Conservation (phyloP, 1,140 invertebrate genomes). For the Anastatus disparis region DNA sequence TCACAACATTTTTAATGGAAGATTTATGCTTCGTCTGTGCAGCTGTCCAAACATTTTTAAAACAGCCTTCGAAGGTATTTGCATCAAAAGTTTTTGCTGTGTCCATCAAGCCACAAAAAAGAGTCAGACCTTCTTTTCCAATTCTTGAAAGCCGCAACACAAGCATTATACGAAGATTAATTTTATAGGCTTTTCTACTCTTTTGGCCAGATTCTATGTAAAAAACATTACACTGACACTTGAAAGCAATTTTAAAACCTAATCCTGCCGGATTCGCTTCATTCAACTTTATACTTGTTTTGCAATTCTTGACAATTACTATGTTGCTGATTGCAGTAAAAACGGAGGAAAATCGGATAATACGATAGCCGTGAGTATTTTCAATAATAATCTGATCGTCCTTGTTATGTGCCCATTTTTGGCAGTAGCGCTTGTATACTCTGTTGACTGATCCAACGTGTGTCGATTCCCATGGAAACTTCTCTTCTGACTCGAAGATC, state of each 20-base stretch:
- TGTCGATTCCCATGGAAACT: no score
- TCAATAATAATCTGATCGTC: slow-evolving; percentile 25
- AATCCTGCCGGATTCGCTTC: slow-evolving; percentile 18
- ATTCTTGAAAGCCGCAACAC: slow-evolving; percentile 41
- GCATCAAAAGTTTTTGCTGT: no score
- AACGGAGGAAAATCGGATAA: slow-evolving; percentile 19
- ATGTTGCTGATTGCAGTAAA: slow-evolving; percentile 22
- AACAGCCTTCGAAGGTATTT: no score
- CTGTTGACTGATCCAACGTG: no score
- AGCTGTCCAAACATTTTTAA: no score
- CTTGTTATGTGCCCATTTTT: no score
- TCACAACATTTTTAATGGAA: no score
- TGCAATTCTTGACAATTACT: slow-evolving; percentile 37
- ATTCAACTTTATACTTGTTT: slow-evolving; percentile 31
- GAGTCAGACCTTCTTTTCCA: slow-evolving; percentile 27
- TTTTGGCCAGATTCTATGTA: slow-evolving; percentile 25
- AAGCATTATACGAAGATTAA: slow-evolving; percentile 39
- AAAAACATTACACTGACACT: slow-evolving; percentile 24
- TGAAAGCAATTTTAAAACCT: slow-evolving; percentile 36
- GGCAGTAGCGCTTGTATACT: no score
- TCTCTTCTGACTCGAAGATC: no score
- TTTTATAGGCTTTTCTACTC: slow-evolving; percentile 39
- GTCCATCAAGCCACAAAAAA: no score
- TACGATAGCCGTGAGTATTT: slow-evolving; percentile 17
- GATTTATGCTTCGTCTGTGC: no score